Conservation (phyloP, 1,140 invertebrate species). For the Wasmannia auropunctata region DNA sequence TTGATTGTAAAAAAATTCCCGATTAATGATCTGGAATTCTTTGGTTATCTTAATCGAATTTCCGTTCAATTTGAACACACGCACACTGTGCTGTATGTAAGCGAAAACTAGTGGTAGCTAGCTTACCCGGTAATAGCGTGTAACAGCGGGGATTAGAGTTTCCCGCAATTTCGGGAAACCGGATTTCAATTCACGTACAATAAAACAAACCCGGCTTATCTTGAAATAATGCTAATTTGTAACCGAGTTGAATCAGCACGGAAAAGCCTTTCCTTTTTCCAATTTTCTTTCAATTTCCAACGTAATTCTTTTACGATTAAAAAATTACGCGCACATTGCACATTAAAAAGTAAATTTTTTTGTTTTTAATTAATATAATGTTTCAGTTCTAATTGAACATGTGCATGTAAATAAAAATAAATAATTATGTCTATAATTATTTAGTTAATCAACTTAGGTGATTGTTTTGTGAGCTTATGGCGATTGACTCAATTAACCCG, state of each 20-base stretch:
- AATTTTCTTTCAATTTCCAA: background rate
- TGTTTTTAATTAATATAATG: background rate
- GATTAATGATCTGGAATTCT: background rate
- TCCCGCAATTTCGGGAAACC: conserved; percentile 41
- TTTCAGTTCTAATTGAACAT: background rate
- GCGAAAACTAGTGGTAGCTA: conserved; percentile 61
- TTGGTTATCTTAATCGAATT: conserved; percentile 15
- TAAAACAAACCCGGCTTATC: conserved; percentile 53
- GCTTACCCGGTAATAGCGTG: conserved; percentile 69
- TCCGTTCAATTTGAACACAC: conserved; percentile 23
- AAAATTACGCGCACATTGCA: background rate
- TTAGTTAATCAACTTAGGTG: conserved; percentile 24
- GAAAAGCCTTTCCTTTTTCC: background rate
- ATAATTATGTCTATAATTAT: conserved; percentile 11
- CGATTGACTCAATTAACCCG: background rate
- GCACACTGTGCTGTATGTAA: conserved; percentile 34
- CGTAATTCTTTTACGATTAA: background rate
- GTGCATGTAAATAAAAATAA: background rate
- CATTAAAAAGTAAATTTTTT: background rate
- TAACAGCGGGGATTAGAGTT: conserved; percentile 68
- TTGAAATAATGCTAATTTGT: conserved; percentile 52
- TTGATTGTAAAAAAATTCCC: background rate
- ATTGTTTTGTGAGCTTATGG: background rate
- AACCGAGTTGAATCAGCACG: background rate
- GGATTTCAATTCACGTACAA: conserved; percentile 60